phyloP scores from a whole-genome alignment of 2,888 invertebrate species.

The Diogma glabrata region DNA sequence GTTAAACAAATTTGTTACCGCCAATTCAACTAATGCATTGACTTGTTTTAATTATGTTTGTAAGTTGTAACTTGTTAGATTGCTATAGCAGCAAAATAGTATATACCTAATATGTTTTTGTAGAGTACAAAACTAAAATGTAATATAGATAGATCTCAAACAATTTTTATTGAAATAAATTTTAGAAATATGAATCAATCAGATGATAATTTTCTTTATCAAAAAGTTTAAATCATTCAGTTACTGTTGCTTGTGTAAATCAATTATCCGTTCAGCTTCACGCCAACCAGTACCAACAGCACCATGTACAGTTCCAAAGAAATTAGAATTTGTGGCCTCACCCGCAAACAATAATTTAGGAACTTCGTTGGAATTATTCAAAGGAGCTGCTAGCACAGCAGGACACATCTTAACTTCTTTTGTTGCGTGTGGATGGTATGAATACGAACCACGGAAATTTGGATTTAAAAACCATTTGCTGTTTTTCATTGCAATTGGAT shows the following conservation, averaged over 20 bases:
- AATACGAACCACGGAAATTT: conserved; percentile 51
- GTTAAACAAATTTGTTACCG: too few relatives aligned
- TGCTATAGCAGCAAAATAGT: too few relatives aligned
- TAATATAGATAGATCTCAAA: too few relatives aligned
- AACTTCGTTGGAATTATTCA: conserved; percentile 30
- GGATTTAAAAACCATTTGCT: conserved; percentile 54
- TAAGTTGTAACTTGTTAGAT: too few relatives aligned
- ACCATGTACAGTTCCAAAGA: conserved; percentile 57
- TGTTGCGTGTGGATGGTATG: conserved; percentile 44
- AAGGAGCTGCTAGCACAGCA: conserved; percentile 42
- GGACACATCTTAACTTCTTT: conserved; percentile 45
- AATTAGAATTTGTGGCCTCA: conserved; percentile 52
- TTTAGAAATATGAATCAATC: too few relatives aligned
- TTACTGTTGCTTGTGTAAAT: conserved; percentile 27
- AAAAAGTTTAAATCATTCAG: too few relatives aligned
- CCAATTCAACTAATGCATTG: too few relatives aligned
- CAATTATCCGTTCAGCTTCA: conserved; percentile 51
- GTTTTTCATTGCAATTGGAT: conserved; percentile 23
- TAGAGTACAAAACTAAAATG: too few relatives aligned
- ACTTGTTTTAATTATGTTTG: too few relatives aligned
- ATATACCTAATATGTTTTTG: too few relatives aligned
- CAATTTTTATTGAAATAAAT: too few relatives aligned
- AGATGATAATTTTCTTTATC: too few relatives aligned
- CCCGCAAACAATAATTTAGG: conserved; percentile 54
- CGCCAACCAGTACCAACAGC: conserved; percentile 62